Conservation (phyloP, 2,797 vertebrate species). For the Antrozous pallidus region DNA sequence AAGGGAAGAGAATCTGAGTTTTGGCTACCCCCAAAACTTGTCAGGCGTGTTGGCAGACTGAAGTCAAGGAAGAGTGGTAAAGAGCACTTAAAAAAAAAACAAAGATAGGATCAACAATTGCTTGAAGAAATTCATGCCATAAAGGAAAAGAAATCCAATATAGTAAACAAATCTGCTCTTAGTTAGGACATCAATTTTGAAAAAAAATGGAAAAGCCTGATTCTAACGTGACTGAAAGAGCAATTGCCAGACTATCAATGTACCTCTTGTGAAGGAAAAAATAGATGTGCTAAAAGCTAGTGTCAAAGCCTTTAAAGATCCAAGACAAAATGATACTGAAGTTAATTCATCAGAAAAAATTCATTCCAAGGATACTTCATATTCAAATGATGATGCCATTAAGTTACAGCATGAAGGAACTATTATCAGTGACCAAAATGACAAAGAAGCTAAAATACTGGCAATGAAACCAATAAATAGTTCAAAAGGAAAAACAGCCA, state of each 20-base stretch:
- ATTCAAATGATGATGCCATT: constrained; percentile 44
- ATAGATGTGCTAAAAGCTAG: constrained; percentile 87
- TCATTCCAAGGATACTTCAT: constrained; percentile 14
- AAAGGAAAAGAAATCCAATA: constrained; percentile 89
- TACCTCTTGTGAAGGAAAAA: constrained; percentile 91
- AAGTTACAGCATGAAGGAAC: constrained; percentile 44
- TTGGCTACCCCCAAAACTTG: neutral
- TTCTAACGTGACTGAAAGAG: constrained; percentile 86
- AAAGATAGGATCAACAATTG: constrained; percentile 87
- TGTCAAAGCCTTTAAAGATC: constrained; percentile 84
- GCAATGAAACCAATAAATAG: constrained; percentile 34
- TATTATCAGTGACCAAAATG: constrained; percentile 51
- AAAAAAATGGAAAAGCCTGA: constrained; percentile 80
- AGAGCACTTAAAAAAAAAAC: constrained; percentile 88
- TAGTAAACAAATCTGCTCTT: constrained; percentile 91
- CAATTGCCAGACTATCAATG: constrained; percentile 88
- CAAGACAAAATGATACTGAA: constrained; percentile 73
- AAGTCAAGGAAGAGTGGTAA: constrained; percentile 82
- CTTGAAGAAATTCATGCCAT: constrained; percentile 92
- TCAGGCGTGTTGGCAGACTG: neutral
- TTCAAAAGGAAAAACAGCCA: constrained; percentile 37
- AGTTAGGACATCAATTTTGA: constrained; percentile 89
- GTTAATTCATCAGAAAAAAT: constrained; percentile 56
- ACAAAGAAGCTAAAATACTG: constrained; percentile 51
- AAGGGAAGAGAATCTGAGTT: neutral